phyloP scores from a whole-genome alignment of 2,888 invertebrate genomes.

The Caprella mutica region DNA sequence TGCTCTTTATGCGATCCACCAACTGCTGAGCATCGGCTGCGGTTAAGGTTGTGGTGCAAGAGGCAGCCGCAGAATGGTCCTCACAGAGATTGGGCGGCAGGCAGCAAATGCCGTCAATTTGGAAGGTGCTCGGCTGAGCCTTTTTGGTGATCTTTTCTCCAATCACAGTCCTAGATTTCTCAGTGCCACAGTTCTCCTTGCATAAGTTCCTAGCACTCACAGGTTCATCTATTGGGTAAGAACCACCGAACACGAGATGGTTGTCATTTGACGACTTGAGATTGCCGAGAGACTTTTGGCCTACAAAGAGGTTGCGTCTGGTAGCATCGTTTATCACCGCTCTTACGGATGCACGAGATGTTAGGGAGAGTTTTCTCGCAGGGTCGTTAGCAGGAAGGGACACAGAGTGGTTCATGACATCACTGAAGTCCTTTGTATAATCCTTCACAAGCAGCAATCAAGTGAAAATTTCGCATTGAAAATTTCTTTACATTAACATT shows the following conservation, averaged over 20 bases:
- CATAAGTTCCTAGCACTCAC: slow-evolving; percentile 24
- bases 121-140: slow-evolving; percentile 27
- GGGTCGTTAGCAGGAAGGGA: slow-evolving; percentile 4
- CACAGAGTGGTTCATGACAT: not conserved
- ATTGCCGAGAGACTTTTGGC: not conserved
- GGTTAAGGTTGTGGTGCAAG: not conserved
- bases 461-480: no score
- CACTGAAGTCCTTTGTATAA: no score
- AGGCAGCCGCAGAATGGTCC: slow-evolving; percentile 21
- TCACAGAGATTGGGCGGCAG: slow-evolving; percentile 30
- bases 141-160: no score
- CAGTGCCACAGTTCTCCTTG: not conserved
- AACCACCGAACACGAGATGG: slow-evolving; percentile 29
- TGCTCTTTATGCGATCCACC: no score
- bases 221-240: slow-evolving; percentile 31
- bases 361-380: not conserved
- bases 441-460: no score
- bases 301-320: not conserved
- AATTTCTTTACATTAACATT: no score
- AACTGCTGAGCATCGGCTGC: no score
- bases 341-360: not conserved
- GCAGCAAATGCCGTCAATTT: slow-evolving; percentile 32
- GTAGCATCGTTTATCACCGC: slow-evolving; percentile 6
- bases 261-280: not conserved
- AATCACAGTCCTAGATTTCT: not conserved